These are phyloP conservation scores for Bombyx huttoni DNA, from an alignment of 2,888 invertebrate genomes.

Conservation along the genomic window DNA sequence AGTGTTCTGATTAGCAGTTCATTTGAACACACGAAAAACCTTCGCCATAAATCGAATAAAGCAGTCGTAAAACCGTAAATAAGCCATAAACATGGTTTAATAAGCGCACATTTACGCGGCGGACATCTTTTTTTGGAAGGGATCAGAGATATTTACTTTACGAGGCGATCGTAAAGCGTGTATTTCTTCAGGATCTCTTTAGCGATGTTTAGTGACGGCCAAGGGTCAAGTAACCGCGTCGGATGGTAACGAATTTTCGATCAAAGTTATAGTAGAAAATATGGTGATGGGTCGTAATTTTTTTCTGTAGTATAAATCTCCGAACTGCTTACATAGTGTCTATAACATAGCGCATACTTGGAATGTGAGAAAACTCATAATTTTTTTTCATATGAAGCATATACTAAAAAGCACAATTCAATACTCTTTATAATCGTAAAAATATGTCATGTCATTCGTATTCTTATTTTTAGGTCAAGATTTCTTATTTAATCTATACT, in stretches of 20 bases:
- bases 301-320: no score
- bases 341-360: no score
- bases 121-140: constrained; percentile 30
- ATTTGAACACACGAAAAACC: constrained; percentile 10
- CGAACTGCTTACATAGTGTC: no score
- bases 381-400: no score
- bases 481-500: no score
- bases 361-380: no score
- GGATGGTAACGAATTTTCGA: neutral
- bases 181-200: constrained; percentile 4
- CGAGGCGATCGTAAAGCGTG: constrained; percentile 36
- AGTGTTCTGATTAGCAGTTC: neutral
- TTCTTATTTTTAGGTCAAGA: no score
- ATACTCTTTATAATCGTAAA: no score
- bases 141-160: constrained; percentile 49
- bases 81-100: constrained; percentile 44
- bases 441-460: no score
- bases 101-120: constrained; percentile 34
- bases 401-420: no score
- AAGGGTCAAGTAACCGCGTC: constrained; percentile 1
- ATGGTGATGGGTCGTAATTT: no score
- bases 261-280: neutral
- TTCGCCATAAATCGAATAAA: constrained; percentile 27
- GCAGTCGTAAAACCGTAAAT: constrained; percentile 31
- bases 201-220: constrained; percentile 1